A percentile compares a stretch with the other conserved stretches of the same genome.
phyloP scores from a whole-genome alignment of 2,113 vertebrate genomes.

The Phylloscopus trochiloides region DNA sequence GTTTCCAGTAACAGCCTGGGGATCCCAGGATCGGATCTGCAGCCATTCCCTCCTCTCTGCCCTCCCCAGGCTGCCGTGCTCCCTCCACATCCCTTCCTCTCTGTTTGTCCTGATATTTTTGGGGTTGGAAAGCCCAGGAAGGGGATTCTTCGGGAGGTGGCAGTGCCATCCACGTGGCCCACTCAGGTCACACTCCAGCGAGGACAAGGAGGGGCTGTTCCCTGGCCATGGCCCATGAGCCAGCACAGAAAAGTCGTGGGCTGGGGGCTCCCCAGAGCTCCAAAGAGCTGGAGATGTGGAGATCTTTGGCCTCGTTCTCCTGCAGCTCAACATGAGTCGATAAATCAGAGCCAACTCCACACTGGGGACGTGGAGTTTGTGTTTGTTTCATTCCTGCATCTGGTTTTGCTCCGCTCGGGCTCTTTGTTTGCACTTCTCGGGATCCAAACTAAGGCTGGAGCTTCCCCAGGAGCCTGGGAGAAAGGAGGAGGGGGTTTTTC shows the following conservation, averaged over 20 bases:
- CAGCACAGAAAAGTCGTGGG: not conserved
- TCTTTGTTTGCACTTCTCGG: constrained; percentile 9
- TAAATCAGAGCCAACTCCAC: not conserved
- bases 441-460: not conserved
- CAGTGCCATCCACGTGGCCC: not conserved
- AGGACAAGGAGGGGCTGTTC: not conserved
- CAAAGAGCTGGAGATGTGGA: not conserved
- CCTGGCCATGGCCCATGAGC: not conserved
- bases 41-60: not conserved
- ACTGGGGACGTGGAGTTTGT: not conserved
- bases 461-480: not conserved
- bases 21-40: not conserved
- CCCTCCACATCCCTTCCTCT: not conserved
- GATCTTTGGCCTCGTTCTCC: not conserved
- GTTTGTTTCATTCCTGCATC: constrained; percentile 35
- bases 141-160: not conserved
- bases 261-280: not conserved
- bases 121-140: not conserved
- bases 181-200: not conserved
- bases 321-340: not conserved
- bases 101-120: not conserved
- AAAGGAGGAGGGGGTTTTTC: not conserved
- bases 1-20: not conserved
- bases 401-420: constrained; percentile 42
- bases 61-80: rapidly evolving